Evolutionary conservation across 2,797 vertebrate species (phyloP).

Genomic region (Periophthalmus magnuspinnatus): DNA sequence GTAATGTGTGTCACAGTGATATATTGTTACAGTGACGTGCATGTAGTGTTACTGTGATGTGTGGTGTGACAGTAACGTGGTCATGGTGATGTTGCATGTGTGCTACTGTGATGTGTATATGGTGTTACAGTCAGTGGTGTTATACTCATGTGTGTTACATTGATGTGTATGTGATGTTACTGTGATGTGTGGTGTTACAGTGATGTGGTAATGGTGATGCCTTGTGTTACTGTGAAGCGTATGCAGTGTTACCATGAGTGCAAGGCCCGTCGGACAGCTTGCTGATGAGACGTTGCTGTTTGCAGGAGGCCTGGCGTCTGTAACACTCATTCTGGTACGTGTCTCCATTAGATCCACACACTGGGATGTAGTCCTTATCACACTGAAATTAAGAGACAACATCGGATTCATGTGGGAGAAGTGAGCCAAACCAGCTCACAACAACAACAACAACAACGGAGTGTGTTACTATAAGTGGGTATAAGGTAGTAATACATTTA

Average conservation of each 20-base stretch:
- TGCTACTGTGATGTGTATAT: not conserved
- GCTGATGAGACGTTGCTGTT: slow-evolving; percentile 90
- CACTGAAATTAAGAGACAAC: slow-evolving; percentile 77
- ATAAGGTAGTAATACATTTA: no score
- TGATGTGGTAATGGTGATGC: no score
- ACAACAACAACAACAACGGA: no score
- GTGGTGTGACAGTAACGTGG: not conserved
- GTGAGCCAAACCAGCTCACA: not conserved
- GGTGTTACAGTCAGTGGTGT: not conserved
- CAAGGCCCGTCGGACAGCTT: slow-evolving; percentile 87
- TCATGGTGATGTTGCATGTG: no score
- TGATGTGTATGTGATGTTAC: not conserved
- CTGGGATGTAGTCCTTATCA: slow-evolving; percentile 91
- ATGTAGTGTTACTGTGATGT: not conserved
- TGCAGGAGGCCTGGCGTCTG: slow-evolving; percentile 91
- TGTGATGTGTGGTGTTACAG: not conserved
- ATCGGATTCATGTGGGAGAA: not conserved
- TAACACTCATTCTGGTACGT: slow-evolving; percentile 97
- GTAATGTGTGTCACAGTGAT: no score
- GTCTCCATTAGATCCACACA: slow-evolving; percentile 95
- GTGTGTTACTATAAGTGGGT: no score
- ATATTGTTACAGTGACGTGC: no score
- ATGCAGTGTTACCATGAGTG: slow-evolving; percentile 81
- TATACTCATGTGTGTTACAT: not conserved
- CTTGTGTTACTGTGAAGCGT: not conserved